These are phyloP conservation scores for Drosophila rellima DNA, from an alignment of 2,888 invertebrate genomes.

Conservation along the genomic window DNA sequence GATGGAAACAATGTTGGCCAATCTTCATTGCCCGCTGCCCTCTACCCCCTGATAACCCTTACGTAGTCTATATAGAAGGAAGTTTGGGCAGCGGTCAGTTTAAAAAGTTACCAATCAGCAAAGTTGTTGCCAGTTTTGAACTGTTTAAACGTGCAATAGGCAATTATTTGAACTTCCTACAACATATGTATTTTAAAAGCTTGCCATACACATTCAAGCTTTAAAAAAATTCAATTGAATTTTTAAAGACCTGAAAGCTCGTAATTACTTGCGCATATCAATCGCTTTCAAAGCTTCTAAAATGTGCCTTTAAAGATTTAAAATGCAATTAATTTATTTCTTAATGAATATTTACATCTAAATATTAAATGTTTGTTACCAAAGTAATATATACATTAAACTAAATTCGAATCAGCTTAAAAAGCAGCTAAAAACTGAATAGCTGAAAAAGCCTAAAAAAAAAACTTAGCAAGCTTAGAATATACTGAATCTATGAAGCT, in stretches of 20 bases:
- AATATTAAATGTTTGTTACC: too few species aligned
- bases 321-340: neutral
- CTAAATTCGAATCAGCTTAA: too few species aligned
- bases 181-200: too few species aligned
- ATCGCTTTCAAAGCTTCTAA: neutral
- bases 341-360: too few species aligned
- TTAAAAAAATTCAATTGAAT: neutral
- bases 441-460: neutral
- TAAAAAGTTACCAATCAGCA: neutral
- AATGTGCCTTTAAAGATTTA: neutral
- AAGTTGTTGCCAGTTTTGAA: neutral
- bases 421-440: neutral
- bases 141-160: neutral
- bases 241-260: neutral
- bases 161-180: neutral
- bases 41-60: neutral
- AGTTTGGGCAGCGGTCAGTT: slow-evolving; percentile 2
- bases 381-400: too few species aligned
- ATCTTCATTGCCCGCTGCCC: neutral
- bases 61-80: neutral
- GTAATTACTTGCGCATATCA: neutral
- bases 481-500: neutral
- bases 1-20: slow-evolving; percentile 4
- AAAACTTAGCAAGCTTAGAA: neutral
- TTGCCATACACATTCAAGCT: neutral